phyloP scores from a whole-genome alignment of 2,888 invertebrate genomes.

The Lordiphosa fenestrarum region DNA sequence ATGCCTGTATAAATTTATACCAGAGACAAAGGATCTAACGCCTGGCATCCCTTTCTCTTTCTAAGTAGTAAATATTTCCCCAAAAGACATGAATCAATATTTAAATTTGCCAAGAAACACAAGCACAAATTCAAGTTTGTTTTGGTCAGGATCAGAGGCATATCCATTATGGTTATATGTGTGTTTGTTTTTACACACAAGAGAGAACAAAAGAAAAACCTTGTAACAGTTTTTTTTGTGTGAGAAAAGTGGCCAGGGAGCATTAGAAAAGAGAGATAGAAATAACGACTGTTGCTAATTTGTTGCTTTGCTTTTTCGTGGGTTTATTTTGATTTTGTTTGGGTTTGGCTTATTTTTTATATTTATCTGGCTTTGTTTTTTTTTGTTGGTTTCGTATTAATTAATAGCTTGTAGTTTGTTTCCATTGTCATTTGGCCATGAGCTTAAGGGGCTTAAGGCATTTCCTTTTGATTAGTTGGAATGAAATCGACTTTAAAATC shows the following conservation, averaged over 20 bases:
- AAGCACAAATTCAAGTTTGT: constrained; percentile 14
- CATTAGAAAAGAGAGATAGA: constrained; percentile 5
- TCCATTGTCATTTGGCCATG: constrained; percentile 56
- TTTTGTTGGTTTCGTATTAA: constrained; percentile 36
- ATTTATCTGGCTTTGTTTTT: constrained; percentile 22
- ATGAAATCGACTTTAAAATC: constrained; percentile 1
- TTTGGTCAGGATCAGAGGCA: constrained; percentile 9
- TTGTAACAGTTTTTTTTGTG: constrained; percentile 60
- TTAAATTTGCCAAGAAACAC: constrained; percentile 53
- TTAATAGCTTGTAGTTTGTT: constrained; percentile 41
- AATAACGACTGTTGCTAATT: constrained; percentile 60
- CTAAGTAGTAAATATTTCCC: constrained; percentile 47
- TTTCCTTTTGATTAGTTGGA: constrained; percentile 52
- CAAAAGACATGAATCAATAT: constrained; percentile 53
- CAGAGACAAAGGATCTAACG: constrained; percentile 26
- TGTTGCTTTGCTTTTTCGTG: constrained; percentile 49
- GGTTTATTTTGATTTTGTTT: constrained; percentile 25
- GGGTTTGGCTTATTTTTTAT: constrained; percentile 14
- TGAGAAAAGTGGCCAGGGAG: constrained; percentile 12
- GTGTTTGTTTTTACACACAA: constrained; percentile 37
- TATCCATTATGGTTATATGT: constrained; percentile 32
- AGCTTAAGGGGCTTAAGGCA: constrained; percentile 47
- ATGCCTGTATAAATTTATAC: constrained; percentile 48
- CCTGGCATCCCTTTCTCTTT: constrained; percentile 4
- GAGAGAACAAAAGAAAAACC: constrained; percentile 44